phyloP scores from a whole-genome alignment of 2,797 vertebrate species.

The Percopsis omiscomaycus region DNA sequence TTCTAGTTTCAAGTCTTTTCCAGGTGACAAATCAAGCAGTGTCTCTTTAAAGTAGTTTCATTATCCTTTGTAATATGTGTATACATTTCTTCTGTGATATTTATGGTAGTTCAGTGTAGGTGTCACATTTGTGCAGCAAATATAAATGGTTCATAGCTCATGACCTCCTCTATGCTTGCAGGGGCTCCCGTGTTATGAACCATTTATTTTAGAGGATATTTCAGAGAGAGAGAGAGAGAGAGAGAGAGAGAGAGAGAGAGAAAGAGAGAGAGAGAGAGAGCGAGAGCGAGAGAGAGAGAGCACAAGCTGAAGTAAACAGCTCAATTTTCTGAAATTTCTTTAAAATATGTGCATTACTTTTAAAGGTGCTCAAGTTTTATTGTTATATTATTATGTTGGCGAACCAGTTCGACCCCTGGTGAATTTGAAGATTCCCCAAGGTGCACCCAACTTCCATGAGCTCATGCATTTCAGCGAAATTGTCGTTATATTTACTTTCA shows the following conservation, averaged over 20 bases:
- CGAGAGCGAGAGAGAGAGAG: conserved; percentile 9
- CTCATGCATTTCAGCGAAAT: not conserved
- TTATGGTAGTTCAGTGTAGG: no score
- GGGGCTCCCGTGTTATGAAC: no score
- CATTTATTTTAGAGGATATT: not conserved
- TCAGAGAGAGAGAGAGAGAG: conserved; percentile 5
- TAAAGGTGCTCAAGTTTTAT: no score
- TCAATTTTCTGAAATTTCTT: not conserved
- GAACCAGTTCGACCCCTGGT: not conserved
- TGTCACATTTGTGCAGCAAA: no score
- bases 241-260: conserved; percentile 1
- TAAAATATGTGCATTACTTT: no score
- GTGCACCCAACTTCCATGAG: not conserved
- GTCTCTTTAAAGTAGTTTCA: no score
- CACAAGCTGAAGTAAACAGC: not conserved
- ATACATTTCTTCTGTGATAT: no score
- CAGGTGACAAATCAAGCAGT: no score
- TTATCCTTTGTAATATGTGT: no score
- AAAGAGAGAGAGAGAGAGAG: not conserved
- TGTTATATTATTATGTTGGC: conserved; percentile 2
- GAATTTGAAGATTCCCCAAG: not conserved
- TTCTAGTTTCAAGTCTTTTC: no score
- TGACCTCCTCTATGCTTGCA: no score
- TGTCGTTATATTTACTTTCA: not conserved
- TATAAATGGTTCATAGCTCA: no score